Percentiles rank a stretch among this genome's conserved stretches.
Conservation (phyloP, 2,113 vertebrate genomes). For the Oryzias celebensis region DNA sequence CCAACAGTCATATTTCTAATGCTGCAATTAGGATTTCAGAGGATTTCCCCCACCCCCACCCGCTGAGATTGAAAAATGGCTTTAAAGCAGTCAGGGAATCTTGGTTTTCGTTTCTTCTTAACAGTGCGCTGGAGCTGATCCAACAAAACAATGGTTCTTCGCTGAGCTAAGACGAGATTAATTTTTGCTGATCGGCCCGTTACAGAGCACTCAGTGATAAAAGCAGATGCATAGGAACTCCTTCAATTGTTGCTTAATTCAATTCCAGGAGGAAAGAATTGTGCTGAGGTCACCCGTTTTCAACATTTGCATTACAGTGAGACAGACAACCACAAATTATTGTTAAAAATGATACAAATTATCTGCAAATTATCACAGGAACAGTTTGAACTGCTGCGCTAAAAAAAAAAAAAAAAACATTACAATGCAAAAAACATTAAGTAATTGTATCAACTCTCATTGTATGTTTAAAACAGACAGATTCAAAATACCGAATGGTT, state of each 20-base stretch:
- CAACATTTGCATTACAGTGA: slow-evolving; percentile 16
- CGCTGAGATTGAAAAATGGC: slow-evolving; percentile 56
- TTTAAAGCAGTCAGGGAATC: slow-evolving; percentile 61
- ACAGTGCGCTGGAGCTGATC: slow-evolving; percentile 41
- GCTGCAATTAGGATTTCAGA: slow-evolving; percentile 70
- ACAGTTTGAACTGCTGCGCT: neutral
- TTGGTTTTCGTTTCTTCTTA: slow-evolving; percentile 60
- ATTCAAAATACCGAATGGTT: too few species aligned
- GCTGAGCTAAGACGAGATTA: slow-evolving; percentile 48
- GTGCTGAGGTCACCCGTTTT: slow-evolving; percentile 19
- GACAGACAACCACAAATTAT: slow-evolving; percentile 8
- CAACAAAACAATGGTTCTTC: slow-evolving; percentile 57
- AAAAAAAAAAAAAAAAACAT: neutral
- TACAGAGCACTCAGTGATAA: slow-evolving; percentile 46
- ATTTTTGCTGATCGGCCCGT: slow-evolving; percentile 55
- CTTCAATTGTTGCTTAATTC: slow-evolving; percentile 43
- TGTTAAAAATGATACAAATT: slow-evolving; percentile 18
- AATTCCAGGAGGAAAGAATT: slow-evolving; percentile 27
- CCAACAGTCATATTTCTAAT: slow-evolving; percentile 66
- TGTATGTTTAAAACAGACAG: too few species aligned
- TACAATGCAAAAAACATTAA: slow-evolving; percentile 2
- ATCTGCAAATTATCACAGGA: slow-evolving; percentile 25
- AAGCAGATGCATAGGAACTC: slow-evolving; percentile 32
- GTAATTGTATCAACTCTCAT: too few species aligned
- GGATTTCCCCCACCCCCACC: slow-evolving; percentile 38